Conservation (phyloP, 2,113 vertebrate species). For the Hyperoodon ampullatus region DNA sequence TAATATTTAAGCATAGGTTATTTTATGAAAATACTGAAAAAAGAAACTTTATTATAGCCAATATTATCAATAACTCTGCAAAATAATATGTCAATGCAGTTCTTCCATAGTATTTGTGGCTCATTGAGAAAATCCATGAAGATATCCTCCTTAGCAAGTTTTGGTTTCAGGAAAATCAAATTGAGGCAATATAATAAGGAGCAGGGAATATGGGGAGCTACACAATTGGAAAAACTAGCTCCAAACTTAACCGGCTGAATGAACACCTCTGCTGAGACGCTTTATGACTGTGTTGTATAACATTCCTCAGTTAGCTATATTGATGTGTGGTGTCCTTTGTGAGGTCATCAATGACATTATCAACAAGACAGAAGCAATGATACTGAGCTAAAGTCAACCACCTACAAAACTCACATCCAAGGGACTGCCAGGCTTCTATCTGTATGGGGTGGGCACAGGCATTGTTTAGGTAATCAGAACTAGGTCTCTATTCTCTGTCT, state of each 20-base stretch:
- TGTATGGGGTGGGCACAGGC: not conserved
- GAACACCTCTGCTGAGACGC: not conserved
- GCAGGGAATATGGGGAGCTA: not conserved
- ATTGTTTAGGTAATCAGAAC: slow-evolving; percentile 45
- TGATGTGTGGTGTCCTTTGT: slow-evolving; percentile 67
- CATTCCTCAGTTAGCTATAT: not conserved
- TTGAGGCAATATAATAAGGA: not conserved
- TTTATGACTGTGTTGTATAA: slow-evolving; percentile 25
- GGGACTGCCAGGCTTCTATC: not conserved
- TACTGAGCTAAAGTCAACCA: slow-evolving; percentile 35
- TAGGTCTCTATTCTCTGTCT: not conserved
- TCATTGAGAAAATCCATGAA: slow-evolving; percentile 7
- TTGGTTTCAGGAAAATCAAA: slow-evolving; percentile 43
- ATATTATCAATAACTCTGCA: slow-evolving; percentile 25
- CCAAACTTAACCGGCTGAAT: not conserved
- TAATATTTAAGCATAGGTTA: not conserved
- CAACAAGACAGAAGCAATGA: slow-evolving; percentile 8
- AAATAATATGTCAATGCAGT: not conserved
- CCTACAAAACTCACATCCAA: not conserved
- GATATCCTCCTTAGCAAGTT: not conserved
- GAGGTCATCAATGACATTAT: slow-evolving; percentile 64
- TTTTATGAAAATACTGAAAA: slow-evolving; percentile 37
- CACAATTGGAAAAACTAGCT: not conserved
- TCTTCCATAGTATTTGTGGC: slow-evolving; percentile 13
- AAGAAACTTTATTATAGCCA: slow-evolving; percentile 16